Evolutionary conservation across 2,113 vertebrate species (phyloP), one percentile per base, ranked within the genome.

Genomic region (Ageneiosus marmoratus): DNA sequence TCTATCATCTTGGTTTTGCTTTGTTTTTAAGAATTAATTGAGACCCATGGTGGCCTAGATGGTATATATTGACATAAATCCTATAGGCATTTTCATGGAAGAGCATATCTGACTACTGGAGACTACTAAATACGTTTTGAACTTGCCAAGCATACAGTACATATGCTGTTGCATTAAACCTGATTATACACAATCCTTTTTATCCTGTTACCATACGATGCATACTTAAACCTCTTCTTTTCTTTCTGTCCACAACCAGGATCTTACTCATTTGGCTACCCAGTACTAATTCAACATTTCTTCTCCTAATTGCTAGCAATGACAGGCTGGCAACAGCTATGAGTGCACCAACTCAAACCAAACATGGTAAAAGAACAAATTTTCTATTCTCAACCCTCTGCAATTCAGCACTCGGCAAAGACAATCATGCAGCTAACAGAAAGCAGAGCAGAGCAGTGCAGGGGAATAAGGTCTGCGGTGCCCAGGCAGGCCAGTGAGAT

Each of bases 321-420:
- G 67, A 81, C 51, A 44, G 24, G 10, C 50, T 74, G 41, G 48
- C 50, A 72, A 22, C 27, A 67, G 77, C 44, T 32, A 72, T 16
- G 50, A 80, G 44, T 50, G 51, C 72, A 44, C 46, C 53, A 65
- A 27, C 77, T 62, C 81, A 79, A 37, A 55, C 81, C 81, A 83
- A 82, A 75, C 56, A 62, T 60, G 80, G 53, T 75, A 48, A 82
- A 62, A 62, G 9, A 44, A 75, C 16, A 2, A 10, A 70, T 72
- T 56, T 46, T 55, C 69, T 48, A 60, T 48, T 34, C 70, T 72
- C 22, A 24, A 76, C 24, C 65, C 48, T 62, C 53, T 82, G 75
- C 62, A 60, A 53, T 72, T 34, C 65, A 80, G 77, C 60, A 81
- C 60, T 69, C 37, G 67, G 22, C 65, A 29, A 18, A 27, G 70